These are phyloP conservation scores for Drosophila elegans DNA, from an alignment of 1,140 invertebrate genomes.

Conservation along the genomic window DNA sequence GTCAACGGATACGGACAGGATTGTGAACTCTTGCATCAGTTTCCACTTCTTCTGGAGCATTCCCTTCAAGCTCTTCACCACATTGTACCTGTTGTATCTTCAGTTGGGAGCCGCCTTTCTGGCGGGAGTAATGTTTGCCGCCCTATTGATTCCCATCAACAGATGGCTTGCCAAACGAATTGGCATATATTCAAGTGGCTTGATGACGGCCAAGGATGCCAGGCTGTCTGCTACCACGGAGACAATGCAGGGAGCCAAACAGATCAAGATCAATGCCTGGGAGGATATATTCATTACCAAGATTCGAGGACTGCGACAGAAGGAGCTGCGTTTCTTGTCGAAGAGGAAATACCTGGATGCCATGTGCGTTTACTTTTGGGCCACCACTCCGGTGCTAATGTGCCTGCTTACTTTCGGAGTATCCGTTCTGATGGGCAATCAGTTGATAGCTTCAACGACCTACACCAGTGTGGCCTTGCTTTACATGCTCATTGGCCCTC, in stretches of 20 bases:
- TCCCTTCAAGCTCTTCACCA: slow-evolving; percentile 91
- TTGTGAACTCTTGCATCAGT: slow-evolving; percentile 97
- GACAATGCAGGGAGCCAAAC: slow-evolving; percentile 93
- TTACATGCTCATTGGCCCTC: slow-evolving; percentile 97
- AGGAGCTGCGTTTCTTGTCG: slow-evolving; percentile 92
- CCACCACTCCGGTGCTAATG: slow-evolving; percentile 98
- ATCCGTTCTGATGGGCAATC: slow-evolving; percentile 93
- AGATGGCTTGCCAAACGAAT: slow-evolving; percentile 96
- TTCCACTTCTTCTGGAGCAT: slow-evolving; percentile 99
- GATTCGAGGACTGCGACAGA: slow-evolving; percentile 88
- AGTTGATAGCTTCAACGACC: slow-evolving; percentile 94
- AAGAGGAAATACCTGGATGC: slow-evolving; percentile 98
- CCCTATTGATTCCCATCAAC: slow-evolving; percentile 98
- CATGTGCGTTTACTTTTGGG: slow-evolving; percentile 99
- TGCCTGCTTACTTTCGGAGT: slow-evolving; percentile 96
- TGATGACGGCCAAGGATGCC: slow-evolving; percentile 97
- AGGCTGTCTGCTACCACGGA: slow-evolving; percentile 96
- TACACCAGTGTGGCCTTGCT: slow-evolving; percentile 98
- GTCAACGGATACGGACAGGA: slow-evolving; percentile 97
- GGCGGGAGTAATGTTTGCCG: slow-evolving; percentile 93
- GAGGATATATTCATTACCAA: slow-evolving; percentile 93
- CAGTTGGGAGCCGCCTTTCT: slow-evolving; percentile 97
- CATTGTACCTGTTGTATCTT: slow-evolving; percentile 92
- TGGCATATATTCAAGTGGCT: slow-evolving; percentile 92
- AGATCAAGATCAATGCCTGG: slow-evolving; percentile 97